These are phyloP conservation scores for Recurvirostra avosetta DNA, from an alignment of 2,113 vertebrate genomes.

Conservation along the genomic window DNA sequence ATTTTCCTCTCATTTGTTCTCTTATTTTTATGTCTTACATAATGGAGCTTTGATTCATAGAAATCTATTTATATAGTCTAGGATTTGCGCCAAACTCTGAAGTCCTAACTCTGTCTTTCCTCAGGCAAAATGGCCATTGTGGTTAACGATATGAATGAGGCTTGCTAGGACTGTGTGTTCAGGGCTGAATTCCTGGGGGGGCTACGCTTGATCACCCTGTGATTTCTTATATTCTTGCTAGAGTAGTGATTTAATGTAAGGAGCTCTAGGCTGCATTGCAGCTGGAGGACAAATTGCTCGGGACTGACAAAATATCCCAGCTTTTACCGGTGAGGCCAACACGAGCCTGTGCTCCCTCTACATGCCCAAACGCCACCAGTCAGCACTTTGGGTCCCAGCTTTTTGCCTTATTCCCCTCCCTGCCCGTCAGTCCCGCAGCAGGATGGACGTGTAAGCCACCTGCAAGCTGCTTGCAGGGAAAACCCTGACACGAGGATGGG, in stretches of 20 bases:
- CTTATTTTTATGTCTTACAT: conserved; percentile 63
- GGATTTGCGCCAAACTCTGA: conserved; percentile 45
- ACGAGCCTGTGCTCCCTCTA: background rate
- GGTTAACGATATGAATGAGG: conserved; percentile 20
- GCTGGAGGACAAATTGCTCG: background rate
- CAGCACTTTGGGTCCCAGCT: background rate
- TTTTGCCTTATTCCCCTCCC: background rate
- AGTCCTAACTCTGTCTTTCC: conserved; percentile 29
- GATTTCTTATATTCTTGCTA: background rate
- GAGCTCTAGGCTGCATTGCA: background rate
- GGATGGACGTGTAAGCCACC: background rate
- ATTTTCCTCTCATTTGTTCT: conserved; percentile 58
- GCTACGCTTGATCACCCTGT: background rate
- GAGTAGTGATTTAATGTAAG: background rate
- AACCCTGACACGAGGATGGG: background rate
- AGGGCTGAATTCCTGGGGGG: background rate
- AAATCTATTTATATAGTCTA: conserved; percentile 58
- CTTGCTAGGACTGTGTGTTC: background rate
- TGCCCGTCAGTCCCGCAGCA: background rate
- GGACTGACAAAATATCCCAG: background rate
- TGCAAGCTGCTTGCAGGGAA: background rate
- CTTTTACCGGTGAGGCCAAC: background rate
- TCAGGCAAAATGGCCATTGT: conserved; percentile 32
- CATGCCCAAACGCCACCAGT: background rate
- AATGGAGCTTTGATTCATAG: conserved; percentile 63